A percentile compares a stretch with the other conserved stretches of the same genome.
phyloP scores from a whole-genome alignment of 2,888 invertebrate genomes.

The Mechanitis messenoides region DNA sequence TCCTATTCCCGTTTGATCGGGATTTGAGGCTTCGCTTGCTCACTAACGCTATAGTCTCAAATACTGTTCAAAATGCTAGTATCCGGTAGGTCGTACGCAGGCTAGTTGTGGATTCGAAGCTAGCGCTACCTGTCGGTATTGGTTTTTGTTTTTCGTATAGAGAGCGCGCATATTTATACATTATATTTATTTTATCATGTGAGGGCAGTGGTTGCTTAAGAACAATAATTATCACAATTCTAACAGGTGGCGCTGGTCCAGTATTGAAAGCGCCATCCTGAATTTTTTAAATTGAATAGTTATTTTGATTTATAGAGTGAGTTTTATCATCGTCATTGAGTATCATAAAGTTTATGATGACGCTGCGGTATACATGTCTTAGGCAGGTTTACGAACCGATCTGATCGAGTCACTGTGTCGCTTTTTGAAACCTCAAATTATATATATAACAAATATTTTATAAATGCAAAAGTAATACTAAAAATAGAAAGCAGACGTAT shows the following conservation, averaged over 20 bases:
- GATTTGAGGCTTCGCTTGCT: constrained; percentile 38
- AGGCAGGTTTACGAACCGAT: not conserved
- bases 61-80: constrained; percentile 47
- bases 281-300: constrained; percentile 40
- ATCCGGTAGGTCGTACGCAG: constrained; percentile 29
- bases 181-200: constrained; percentile 30
- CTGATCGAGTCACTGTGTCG: constrained; percentile 22
- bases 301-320: constrained; percentile 3
- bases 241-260: constrained; percentile 71
- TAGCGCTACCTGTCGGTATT: constrained; percentile 32
- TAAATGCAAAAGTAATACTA: constrained; percentile 16
- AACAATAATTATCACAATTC: constrained; percentile 17
- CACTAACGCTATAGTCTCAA: constrained; percentile 44
- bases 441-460: constrained; percentile 15
- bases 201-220: constrained; percentile 67
- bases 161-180: constrained; percentile 18
- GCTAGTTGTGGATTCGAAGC: constrained; percentile 25
- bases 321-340: constrained; percentile 10
- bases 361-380: constrained; percentile 39
- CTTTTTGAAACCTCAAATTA: constrained; percentile 24
- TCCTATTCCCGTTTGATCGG: constrained; percentile 33
- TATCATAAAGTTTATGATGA: constrained; percentile 56
- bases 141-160: constrained; percentile 13
- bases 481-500: not conserved
- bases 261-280: constrained; percentile 68